These are phyloP conservation scores for Microctenopoma stevenorrisi DNA, from an alignment of 2,797 vertebrate genomes.

Conservation along the genomic window DNA sequence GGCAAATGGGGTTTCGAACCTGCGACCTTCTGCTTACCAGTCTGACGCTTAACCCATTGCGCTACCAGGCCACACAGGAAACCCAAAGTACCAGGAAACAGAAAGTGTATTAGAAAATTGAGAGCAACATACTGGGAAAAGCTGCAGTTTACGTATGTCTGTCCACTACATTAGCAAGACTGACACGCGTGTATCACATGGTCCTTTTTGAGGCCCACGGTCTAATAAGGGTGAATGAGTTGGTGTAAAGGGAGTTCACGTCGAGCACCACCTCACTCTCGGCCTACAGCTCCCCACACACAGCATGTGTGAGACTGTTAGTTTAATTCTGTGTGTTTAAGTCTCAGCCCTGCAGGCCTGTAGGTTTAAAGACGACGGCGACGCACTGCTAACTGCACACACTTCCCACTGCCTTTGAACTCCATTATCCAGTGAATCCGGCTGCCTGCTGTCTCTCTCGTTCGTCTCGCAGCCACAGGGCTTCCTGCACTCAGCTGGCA, in stretches of 20 bases:
- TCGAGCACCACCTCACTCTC: not conserved
- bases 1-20: too few species aligned
- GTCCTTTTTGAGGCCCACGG: too few species aligned
- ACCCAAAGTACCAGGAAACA: too few species aligned
- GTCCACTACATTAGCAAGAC: too few species aligned
- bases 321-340: slow-evolving; percentile 57
- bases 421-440: slow-evolving; percentile 40
- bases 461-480: slow-evolving; percentile 38
- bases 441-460: slow-evolving; percentile 16
- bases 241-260: not conserved
- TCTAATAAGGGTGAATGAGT: not conserved
- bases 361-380: slow-evolving; percentile 43
- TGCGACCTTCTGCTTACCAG: too few species aligned
- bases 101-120: too few species aligned
- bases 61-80: too few species aligned
- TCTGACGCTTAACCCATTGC: too few species aligned
- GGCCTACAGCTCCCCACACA: not conserved
- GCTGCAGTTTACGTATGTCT: too few species aligned
- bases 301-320: slow-evolving; percentile 19
- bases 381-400: slow-evolving; percentile 19
- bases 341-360: slow-evolving; percentile 33
- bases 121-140: too few species aligned
- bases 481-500: slow-evolving; percentile 39
- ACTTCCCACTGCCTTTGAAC: slow-evolving; percentile 51
- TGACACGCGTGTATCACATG: too few species aligned